Evolutionary conservation across 2,888 invertebrate species (phyloP).

Genomic region (Pedicia rivosa): DNA sequence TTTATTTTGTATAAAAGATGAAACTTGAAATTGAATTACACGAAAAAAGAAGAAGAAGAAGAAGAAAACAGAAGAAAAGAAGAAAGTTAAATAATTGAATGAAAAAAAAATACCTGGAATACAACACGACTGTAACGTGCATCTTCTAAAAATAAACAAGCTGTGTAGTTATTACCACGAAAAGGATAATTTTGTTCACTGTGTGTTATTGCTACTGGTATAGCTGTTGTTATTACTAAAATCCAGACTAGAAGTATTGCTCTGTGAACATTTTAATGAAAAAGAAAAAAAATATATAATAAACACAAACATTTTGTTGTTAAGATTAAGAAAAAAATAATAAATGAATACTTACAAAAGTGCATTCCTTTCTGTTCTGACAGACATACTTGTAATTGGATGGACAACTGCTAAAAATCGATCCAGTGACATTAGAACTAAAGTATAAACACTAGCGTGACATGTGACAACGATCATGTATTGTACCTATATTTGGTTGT

Average conservation of each 20-base stretch:
- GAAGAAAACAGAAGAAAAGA: not conserved
- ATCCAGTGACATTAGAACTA: conserved; percentile 87
- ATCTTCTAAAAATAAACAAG: conserved; percentile 49
- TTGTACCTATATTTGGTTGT: conserved; percentile 42
- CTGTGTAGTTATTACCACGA: conserved; percentile 44
- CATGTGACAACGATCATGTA: conserved; percentile 86
- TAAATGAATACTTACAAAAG: conserved; percentile 30
- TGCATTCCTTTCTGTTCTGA: conserved; percentile 69
- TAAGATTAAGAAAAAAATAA: conserved; percentile 6
- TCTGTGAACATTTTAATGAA: too few species aligned
- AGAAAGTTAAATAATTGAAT: not conserved
- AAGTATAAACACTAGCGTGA: conserved; percentile 83
- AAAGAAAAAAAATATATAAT: conserved; percentile 6
- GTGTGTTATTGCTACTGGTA: conserved; percentile 61
- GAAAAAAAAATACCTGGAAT: conserved; percentile 23
- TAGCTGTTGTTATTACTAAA: conserved; percentile 59
- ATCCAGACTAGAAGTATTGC: conserved; percentile 71
- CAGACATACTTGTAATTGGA: conserved; percentile 75
- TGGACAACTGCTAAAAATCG: conserved; percentile 86
- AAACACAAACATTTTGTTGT: conserved; percentile 5
- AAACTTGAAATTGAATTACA: too few species aligned
- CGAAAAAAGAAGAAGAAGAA: too few species aligned
- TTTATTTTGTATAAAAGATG: too few species aligned
- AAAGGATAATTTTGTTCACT: conserved; percentile 54
- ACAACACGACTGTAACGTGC: conserved; percentile 37